phyloP scores from a whole-genome alignment of 2,113 vertebrate species.

The Zingel zingel region DNA sequence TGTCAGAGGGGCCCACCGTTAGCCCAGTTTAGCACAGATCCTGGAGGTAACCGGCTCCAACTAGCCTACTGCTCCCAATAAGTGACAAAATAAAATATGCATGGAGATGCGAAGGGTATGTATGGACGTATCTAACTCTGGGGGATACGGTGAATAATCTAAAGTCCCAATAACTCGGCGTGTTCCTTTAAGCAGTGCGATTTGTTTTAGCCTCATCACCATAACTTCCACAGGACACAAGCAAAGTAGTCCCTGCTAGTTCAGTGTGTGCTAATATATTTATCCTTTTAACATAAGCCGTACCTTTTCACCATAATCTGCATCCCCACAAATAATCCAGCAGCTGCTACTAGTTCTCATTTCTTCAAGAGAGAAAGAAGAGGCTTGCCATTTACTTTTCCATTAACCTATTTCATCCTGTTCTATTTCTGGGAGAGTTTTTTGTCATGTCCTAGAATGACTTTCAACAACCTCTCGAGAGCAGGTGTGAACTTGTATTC shows the following conservation, averaged over 20 bases:
- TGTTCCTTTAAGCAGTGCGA: background rate
- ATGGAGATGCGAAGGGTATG: too few species aligned
- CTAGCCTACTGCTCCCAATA: too few species aligned
- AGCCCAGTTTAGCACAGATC: too few species aligned
- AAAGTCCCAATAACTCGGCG: too few species aligned
- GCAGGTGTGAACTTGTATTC: constrained; percentile 18
- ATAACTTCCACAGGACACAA: background rate
- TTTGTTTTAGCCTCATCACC: background rate
- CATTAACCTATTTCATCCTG: constrained; percentile 35
- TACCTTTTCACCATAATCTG: background rate
- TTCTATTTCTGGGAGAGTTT: constrained; percentile 19
- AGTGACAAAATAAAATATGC: too few species aligned
- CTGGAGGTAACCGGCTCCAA: too few species aligned
- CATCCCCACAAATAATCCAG: background rate
- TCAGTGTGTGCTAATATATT: background rate
- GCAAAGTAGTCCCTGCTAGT: background rate
- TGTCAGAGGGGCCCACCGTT: too few species aligned
- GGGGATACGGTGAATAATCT: too few species aligned
- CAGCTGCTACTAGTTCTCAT: background rate
- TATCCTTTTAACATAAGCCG: background rate
- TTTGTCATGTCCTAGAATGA: constrained; percentile 5
- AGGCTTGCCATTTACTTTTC: constrained; percentile 14
- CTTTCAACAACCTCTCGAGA: background rate
- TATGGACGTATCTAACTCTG: too few species aligned
- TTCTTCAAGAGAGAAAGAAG: background rate